Percentiles rank a stretch among this genome's conserved stretches.
Conservation (phyloP, 1,140 invertebrate genomes). For the Camponotus vicinus region DNA sequence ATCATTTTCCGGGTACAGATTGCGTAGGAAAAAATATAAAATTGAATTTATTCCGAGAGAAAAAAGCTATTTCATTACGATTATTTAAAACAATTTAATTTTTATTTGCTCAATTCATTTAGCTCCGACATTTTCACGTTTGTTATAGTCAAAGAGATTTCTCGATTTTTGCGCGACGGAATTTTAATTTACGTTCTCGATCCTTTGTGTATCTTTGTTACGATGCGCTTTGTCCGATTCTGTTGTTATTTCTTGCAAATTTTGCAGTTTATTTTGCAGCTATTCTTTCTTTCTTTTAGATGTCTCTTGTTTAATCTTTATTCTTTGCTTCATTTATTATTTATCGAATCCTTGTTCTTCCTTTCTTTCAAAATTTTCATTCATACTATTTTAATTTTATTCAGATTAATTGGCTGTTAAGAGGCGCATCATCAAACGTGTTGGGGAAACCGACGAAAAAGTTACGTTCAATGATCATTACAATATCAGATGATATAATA, state of each 20-base stretch:
- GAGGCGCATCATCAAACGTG: constrained; percentile 25
- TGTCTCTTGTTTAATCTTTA: not conserved
- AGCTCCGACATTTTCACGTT: not conserved
- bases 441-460: not conserved
- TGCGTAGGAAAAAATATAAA: not conserved
- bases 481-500: too few relatives aligned
- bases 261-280: not conserved
- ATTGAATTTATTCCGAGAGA: not conserved
- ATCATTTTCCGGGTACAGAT: constrained; percentile 23
- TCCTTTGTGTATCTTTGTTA: not conserved
- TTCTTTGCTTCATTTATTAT: not conserved
- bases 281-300: constrained; percentile 14
- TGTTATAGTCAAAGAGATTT: not conserved
- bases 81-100: not conserved
- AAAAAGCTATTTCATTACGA: not conserved
- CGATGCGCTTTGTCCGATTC: not conserved
- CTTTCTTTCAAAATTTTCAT: not conserved
- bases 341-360: not conserved
- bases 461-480: not conserved
- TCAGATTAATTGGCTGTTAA: not conserved
- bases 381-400: not conserved
- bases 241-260: constrained; percentile 25
- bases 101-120: not conserved
- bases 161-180: not conserved
- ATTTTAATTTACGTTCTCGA: constrained; percentile 13